Evolutionary conservation across 2,797 vertebrate genomes (phyloP).

Genomic region (Gadopsis bispinosus): DNA sequence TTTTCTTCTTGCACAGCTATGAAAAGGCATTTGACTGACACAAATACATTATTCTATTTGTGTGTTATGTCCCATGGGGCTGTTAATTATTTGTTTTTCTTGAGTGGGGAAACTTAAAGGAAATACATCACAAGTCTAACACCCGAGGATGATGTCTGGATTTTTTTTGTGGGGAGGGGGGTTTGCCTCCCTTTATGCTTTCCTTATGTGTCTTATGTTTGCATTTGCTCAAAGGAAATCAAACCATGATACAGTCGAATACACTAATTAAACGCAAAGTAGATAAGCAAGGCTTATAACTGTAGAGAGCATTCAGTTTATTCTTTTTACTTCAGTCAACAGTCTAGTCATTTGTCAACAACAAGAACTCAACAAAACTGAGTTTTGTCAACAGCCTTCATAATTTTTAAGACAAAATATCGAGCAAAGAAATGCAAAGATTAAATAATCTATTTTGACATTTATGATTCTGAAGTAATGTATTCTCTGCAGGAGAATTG

Average conservation of each 20-base stretch:
- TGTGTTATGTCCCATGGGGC: constrained; percentile 75
- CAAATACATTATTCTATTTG: constrained; percentile 85
- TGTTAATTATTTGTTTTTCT: constrained; percentile 82
- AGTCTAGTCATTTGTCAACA: constrained; percentile 59
- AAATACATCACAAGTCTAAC: constrained; percentile 75
- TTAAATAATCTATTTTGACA: constrained; percentile 80
- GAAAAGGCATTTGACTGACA: constrained; percentile 79
- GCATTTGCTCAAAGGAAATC: constrained; percentile 65
- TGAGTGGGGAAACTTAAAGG: constrained; percentile 77
- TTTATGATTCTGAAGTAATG: constrained; percentile 85
- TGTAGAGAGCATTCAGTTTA: constrained; percentile 54
- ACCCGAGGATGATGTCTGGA: constrained; percentile 62
- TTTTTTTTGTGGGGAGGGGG: not conserved
- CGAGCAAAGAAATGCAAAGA: constrained; percentile 71
- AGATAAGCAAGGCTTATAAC: constrained; percentile 62
- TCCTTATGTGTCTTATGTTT: constrained; percentile 62
- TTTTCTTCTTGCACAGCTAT: constrained; percentile 69
- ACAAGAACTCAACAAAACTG: constrained; percentile 22
- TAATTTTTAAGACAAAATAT: constrained; percentile 71
- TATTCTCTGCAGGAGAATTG: constrained; percentile 79
- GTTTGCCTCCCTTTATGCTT: constrained; percentile 48
- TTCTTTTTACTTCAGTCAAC: constrained; percentile 60
- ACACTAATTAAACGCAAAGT: constrained; percentile 72
- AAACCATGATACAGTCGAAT: constrained; percentile 61
- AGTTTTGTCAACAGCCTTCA: constrained; percentile 61